Percentiles rank a stretch among this genome's conserved stretches.
Conservation (phyloP, 1,140 invertebrate species). For the Rhynchophorus ferrugineus region DNA sequence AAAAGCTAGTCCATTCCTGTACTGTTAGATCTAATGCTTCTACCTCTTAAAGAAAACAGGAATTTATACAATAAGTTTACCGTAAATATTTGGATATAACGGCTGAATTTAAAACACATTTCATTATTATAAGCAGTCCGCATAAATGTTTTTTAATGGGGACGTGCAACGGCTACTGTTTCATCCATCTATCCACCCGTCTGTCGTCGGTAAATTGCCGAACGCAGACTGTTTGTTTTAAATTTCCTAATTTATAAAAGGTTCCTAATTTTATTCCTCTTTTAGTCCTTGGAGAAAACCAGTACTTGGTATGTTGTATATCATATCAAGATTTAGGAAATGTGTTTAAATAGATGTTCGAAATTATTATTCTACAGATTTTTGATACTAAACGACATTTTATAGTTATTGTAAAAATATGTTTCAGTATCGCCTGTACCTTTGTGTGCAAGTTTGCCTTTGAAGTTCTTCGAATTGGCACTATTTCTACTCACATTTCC, state of each 20-base stretch:
- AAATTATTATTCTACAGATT: too few species aligned
- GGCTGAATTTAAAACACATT: slow-evolving; percentile 28
- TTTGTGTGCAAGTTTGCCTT: too few species aligned
- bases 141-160: slow-evolving; percentile 27
- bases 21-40: slow-evolving; percentile 8
- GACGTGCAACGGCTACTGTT: slow-evolving; percentile 13
- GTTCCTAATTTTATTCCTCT: too few species aligned
- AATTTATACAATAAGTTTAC: slow-evolving; percentile 33
- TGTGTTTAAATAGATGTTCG: too few species aligned
- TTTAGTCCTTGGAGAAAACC: too few species aligned
- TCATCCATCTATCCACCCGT: slow-evolving; percentile 1
- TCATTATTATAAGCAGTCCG: slow-evolving; percentile 24
- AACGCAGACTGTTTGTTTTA: slow-evolving; percentile 8
- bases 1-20: slow-evolving; percentile 5
- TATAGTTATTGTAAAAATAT: too few species aligned
- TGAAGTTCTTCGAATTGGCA: too few species aligned
- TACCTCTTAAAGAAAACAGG: slow-evolving; percentile 10
- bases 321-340: too few species aligned
- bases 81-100: slow-evolving; percentile 31
- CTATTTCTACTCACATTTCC: too few species aligned
- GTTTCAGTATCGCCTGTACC: too few species aligned
- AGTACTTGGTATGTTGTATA: too few species aligned
- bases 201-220: slow-evolving; percentile 8
- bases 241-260: slow-evolving; percentile 9
- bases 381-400: too few species aligned